Percentiles rank a stretch among this genome's conserved stretches.
Conservation (phyloP, 2,113 vertebrate species). For the Channa argus region DNA sequence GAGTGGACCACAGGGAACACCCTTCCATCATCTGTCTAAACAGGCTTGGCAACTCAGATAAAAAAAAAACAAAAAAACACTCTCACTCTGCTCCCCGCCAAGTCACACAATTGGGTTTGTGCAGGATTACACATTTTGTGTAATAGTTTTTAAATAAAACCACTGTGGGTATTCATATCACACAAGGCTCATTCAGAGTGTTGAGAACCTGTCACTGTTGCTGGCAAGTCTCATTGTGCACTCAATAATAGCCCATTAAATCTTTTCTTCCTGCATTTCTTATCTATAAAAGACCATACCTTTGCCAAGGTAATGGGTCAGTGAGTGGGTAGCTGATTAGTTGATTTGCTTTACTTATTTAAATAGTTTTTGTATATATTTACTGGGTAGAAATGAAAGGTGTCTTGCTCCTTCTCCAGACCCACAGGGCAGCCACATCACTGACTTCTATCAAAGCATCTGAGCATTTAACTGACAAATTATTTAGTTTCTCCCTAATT, state of each 20-base stretch:
- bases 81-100: conserved; percentile 49
- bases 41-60: conserved; percentile 69
- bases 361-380: conserved; percentile 75
- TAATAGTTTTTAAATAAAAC: conserved; percentile 69
- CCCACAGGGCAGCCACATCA: conserved; percentile 32
- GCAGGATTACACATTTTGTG: conserved; percentile 73
- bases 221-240: conserved; percentile 78
- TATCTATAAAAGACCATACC: conserved; percentile 80
- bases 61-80: conserved; percentile 75
- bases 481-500: conserved; percentile 47
- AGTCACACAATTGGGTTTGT: conserved; percentile 55
- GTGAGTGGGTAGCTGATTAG: conserved; percentile 68
- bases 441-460: conserved; percentile 46
- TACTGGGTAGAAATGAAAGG: conserved; percentile 72
- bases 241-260: conserved; percentile 81
- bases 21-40: conserved; percentile 82
- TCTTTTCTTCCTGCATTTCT: conserved; percentile 76
- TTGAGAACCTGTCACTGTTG: conserved; percentile 81
- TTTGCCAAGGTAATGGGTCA: conserved; percentile 76
- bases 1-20: conserved; percentile 75
- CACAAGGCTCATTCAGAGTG: conserved; percentile 68
- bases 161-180: conserved; percentile 77
- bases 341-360: conserved; percentile 69
- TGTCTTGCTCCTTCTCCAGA: conserved; percentile 5
- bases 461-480: conserved; percentile 32